Evolutionary conservation across 1,140 invertebrate genomes (phyloP).

Genomic region (Megalopta genalis): DNA sequence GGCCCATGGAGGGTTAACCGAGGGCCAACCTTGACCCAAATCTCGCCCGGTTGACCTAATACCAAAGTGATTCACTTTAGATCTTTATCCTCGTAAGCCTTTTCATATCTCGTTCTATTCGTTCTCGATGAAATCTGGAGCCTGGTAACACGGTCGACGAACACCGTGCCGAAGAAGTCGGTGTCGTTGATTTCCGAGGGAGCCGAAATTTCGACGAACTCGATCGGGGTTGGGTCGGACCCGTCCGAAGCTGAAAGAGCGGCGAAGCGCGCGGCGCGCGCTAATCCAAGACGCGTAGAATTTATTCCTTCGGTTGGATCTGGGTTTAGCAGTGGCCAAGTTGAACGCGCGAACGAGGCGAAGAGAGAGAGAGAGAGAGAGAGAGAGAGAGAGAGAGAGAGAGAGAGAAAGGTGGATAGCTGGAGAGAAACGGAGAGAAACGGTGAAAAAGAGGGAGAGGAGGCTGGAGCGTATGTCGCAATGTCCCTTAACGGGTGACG

Average conservation of each 20-base stretch:
- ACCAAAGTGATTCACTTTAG: too few relatives aligned
- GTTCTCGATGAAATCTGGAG: too few relatives aligned
- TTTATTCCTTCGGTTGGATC: conserved; percentile 67
- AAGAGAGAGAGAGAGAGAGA: neutral
- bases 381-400: neutral
- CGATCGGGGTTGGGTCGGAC: neutral
- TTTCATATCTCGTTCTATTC: too few relatives aligned
- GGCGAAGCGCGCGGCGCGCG: neutral
- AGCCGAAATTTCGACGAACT: neutral
- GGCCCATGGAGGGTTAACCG: too few relatives aligned
- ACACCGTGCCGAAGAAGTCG: too few relatives aligned
- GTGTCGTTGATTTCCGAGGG: too few relatives aligned
- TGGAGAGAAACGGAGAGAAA: neutral
- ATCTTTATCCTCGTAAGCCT: too few relatives aligned
- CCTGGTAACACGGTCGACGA: too few relatives aligned
- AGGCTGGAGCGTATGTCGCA: conserved; percentile 71
- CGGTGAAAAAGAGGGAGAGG: conserved; percentile 37
- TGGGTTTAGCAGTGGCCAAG: conserved; percentile 32
- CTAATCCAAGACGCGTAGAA: conserved; percentile 58
- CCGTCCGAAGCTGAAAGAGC: neutral
- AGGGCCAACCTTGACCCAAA: too few relatives aligned
- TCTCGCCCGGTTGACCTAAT: too few relatives aligned
- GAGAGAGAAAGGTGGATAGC: conserved; percentile 12
- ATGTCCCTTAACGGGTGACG: conserved; percentile 75
- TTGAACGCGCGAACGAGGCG: too few relatives aligned